Evolutionary conservation across 2,888 invertebrate species (phyloP), one percentile per base, ranked within the genome.

Genomic region (Cryptus viduatorius): DNA sequence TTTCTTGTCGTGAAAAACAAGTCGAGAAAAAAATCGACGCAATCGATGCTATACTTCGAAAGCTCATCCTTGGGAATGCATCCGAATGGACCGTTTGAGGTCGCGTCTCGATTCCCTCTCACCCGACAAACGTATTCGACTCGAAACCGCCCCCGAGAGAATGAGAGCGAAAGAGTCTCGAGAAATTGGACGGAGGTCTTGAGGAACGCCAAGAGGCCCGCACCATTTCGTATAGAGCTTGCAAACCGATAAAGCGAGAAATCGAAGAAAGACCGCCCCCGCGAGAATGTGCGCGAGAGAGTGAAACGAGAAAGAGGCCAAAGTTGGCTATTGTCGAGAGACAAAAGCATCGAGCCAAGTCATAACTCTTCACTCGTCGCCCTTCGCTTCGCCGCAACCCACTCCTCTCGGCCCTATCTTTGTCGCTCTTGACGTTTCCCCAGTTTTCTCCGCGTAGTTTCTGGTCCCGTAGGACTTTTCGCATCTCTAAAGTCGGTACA

Each of bases 261-360:
- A 44, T 44, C 68, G 64, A 37, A 53, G 50, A 65, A 46, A 53
- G 65, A 46, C 14, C 56, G 48, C 31, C 59, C 53, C 56, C 29
- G 50, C 14, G 61, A 61, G 69, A 78, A 59, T 69, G 73, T n/a
- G 46, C 3, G 24, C 16, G 44, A 12, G 64, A 68, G 78, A 79
- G 50, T 61, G 59, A 48, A 44, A 68, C 14, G 67, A 76, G 75
- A 75, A 82, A 79, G 82, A 75, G 78, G 50, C 67, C 78, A 86
- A 87, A 89, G 89, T 89, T 87, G 88, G 87, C 86, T 86, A 89
- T 89, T 89, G 88, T 88, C 85, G 87, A 83, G 82, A 87, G 88
- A 88, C 89, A 89, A 89, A 89, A 87, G 83, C 80, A 56, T 80
- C 83, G 73, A 82, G 83, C 84, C 84, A 85, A 88, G 86, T 89